Base-by-base conservation (phyloP, 1,140 invertebrate genomes). In the Cataglyphis hispanica region DNA sequence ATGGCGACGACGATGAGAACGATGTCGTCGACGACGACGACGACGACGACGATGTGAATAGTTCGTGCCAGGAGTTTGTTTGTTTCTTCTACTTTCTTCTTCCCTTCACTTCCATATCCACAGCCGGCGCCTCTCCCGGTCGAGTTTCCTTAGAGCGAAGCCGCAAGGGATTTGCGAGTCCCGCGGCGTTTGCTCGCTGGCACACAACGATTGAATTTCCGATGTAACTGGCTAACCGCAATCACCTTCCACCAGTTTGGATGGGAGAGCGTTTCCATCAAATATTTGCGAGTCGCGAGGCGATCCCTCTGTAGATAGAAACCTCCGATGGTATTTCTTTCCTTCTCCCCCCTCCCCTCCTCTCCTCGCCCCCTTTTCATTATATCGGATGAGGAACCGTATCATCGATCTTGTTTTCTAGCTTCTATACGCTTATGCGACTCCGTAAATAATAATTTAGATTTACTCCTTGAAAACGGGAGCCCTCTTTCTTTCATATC, bases 121-220 rank as follows among this genome's bases (percentile, higher is more conserved):
- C 64, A 46, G 31, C 43, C 40, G 22, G 60, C 81, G n/a, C n/a
- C n/a, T 86, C 58, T 72, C 53, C 67, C 53, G 40, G 43, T 43
- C 46, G 81, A 86, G 78, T 90, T 90, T 90, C 53, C 85, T 84
- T 72, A 43, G 83, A 40, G 46, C 83, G 70, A 67, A 85, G 63
- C 63, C 84, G 74, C 84, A 50, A 58, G 84, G 84, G 83, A 87
- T 85, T 86, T 70, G 78, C 86, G 84, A 89, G 58, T 91, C 88
- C 87, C 56, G 84, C 72, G 83, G 77, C 84, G 77, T 85, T 85
- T 89, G 61, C 66, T 75, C 50, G 69, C 86, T 70, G 84, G 64
- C 72, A 40, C 81, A 88, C 81, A 75, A 84, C 78, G 86, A 89
- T 89, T 91, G 88, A 91, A 91, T 91, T 91, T 88, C 75, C 86